Conservation (phyloP, 2,113 vertebrate species). For the Opisthocomus hoazin region DNA sequence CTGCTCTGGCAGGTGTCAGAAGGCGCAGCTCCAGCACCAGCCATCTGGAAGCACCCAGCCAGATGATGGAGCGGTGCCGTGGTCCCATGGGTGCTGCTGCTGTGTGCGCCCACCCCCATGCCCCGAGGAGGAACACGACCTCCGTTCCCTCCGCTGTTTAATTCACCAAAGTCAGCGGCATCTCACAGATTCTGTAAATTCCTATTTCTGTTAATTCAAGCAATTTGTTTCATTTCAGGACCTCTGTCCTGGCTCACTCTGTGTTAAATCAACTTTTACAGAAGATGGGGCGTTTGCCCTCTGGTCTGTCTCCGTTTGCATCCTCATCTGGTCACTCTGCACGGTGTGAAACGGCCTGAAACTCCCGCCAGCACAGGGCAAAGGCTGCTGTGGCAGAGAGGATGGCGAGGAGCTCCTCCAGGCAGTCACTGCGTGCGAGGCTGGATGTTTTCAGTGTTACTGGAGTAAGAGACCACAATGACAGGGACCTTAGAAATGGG, state of each 20-base stretch:
- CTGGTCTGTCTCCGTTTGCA: not conserved
- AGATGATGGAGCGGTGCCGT: not conserved
- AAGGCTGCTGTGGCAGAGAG: not conserved
- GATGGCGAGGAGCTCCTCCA: not conserved
- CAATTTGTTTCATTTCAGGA: not conserved
- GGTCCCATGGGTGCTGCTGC: not conserved
- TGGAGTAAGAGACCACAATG: not conserved
- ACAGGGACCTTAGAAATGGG: not conserved
- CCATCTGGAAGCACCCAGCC: not conserved
- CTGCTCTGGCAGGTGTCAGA: not conserved
- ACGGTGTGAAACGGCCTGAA: not conserved
- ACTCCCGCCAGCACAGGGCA: not conserved
- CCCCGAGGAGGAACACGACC: rapidly evolving
- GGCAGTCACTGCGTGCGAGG: not conserved
- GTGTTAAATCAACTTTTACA: not conserved
- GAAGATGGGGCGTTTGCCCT: not conserved
- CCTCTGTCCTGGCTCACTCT: not conserved
- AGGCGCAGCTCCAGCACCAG: not conserved
- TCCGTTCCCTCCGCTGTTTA: not conserved
- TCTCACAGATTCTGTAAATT: not conserved
- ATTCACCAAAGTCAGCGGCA: not conserved
- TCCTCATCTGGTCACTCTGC: not conserved
- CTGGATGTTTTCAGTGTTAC: not conserved
- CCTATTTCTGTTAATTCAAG: not conserved
- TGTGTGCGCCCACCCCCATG: rapidly evolving